phyloP scores from a whole-genome alignment of 2,797 vertebrate species.

The Natrix natrix region DNA sequence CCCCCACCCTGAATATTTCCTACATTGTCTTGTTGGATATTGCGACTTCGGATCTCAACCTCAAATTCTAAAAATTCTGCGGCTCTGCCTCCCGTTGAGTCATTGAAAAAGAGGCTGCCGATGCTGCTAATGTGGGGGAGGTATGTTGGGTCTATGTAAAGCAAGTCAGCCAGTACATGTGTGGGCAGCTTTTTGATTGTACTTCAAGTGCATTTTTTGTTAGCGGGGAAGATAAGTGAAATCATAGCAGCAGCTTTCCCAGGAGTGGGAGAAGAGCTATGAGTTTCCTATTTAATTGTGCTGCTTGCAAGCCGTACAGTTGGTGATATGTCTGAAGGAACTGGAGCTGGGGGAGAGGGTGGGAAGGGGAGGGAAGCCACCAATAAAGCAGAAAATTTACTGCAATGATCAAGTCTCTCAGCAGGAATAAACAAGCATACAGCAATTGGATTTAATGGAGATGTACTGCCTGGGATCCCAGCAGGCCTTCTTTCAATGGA shows the following conservation, averaged over 20 bases:
- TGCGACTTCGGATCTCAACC: background rate
- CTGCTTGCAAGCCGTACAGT: background rate
- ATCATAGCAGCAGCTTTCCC: slow-evolving; percentile 29
- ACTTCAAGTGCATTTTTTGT: slow-evolving; percentile 45
- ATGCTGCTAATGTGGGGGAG: slow-evolving; percentile 61
- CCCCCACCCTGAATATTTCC: background rate
- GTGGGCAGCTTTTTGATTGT: slow-evolving; percentile 58
- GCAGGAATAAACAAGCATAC: slow-evolving; percentile 22
- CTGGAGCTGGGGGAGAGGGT: background rate
- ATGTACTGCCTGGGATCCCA: background rate
- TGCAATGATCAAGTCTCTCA: background rate
- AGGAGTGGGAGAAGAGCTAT: slow-evolving; percentile 26
- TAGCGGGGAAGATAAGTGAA: slow-evolving; percentile 16
- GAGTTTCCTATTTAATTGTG: background rate
- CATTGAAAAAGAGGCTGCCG: slow-evolving; percentile 53
- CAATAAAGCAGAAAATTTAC: slow-evolving; percentile 37
- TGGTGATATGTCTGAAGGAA: background rate
- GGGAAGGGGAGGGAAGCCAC: background rate
- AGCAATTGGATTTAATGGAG: background rate
- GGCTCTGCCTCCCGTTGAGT: slow-evolving; percentile 49
- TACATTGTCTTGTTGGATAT: background rate
- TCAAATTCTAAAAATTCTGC: slow-evolving; percentile 13
- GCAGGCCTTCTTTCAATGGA: background rate
- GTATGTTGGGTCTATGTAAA: slow-evolving; percentile 57
- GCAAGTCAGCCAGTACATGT: slow-evolving; percentile 54